A percentile compares a stretch with the other conserved stretches of the same genome.
Evolutionary conservation across 2,888 invertebrate species (phyloP).

Genomic region (Rhaphigaster nebulosa): DNA sequence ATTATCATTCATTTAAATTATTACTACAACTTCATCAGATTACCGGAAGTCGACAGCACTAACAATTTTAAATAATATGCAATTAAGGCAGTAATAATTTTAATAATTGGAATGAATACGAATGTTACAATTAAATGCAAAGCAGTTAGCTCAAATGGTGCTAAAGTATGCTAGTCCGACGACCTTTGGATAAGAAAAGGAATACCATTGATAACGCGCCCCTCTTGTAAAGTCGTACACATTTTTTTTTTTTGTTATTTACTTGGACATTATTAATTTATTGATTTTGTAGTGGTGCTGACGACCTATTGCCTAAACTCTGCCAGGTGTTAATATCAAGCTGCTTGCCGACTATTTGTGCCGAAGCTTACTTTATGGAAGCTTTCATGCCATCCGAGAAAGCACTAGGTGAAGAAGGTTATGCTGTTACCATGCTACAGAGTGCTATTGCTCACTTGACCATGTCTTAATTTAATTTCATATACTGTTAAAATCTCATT

Average conservation of each 20-base stretch:
- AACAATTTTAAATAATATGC: too few species aligned
- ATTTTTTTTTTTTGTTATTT: background rate
- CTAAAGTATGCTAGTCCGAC: too few species aligned
- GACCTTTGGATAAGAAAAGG: too few species aligned
- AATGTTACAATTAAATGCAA: too few species aligned
- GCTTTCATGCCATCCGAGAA: constrained; percentile 63
- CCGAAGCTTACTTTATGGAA: constrained; percentile 63
- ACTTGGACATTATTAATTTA: background rate
- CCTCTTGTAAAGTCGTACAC: too few species aligned
- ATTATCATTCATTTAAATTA: too few species aligned
- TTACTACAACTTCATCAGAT: too few species aligned
- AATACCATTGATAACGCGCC: too few species aligned
- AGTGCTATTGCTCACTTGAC: constrained; percentile 62
- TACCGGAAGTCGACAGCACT: too few species aligned
- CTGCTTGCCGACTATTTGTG: constrained; percentile 59
- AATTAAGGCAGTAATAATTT: too few species aligned
- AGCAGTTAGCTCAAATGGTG: too few species aligned
- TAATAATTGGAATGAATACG: too few species aligned
- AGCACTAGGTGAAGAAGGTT: constrained; percentile 63
- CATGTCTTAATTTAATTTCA: background rate
- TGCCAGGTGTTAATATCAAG: constrained; percentile 61
- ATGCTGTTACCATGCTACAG: constrained; percentile 63
- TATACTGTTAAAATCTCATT: constrained; percentile 14
- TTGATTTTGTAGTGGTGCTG: constrained; percentile 62
- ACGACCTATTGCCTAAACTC: constrained; percentile 62